These are phyloP conservation scores for Egretta garzetta DNA, from an alignment of 2,113 vertebrate species.

Conservation along the genomic window DNA sequence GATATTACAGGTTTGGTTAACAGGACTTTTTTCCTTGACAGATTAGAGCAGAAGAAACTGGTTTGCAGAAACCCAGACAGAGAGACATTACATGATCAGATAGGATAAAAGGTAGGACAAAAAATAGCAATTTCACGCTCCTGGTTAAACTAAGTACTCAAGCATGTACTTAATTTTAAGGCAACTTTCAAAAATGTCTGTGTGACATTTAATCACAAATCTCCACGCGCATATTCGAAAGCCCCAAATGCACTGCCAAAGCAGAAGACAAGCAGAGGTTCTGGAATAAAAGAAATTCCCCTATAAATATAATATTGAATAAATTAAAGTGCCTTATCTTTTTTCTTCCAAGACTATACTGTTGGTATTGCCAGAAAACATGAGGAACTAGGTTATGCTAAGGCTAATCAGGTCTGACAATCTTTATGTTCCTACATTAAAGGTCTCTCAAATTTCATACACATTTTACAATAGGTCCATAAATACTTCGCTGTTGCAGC, in stretches of 20 bases:
- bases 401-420: not conserved
- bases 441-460: not conserved
- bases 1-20: not conserved
- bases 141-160: not conserved
- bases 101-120: not conserved
- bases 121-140: not conserved
- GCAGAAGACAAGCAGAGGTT: not conserved
- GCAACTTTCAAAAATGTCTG: not conserved
- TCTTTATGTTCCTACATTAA: not conserved
- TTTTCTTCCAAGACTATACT: not conserved
- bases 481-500: not conserved
- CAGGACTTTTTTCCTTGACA: not conserved
- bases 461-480: not conserved
- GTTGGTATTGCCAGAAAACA: not conserved
- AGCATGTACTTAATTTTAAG: not conserved
- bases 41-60: not conserved
- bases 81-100: not conserved
- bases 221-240: accelerated
- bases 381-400: not conserved
- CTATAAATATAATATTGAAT: not conserved
- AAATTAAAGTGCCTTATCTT: not conserved
- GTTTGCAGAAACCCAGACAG: not conserved
- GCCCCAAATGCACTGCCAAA: not conserved
- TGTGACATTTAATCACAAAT: not conserved
- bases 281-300: not conserved